Base-by-base conservation (phyloP, 1,140 invertebrate genomes). In the Pollicipes pollicipes region DNA sequence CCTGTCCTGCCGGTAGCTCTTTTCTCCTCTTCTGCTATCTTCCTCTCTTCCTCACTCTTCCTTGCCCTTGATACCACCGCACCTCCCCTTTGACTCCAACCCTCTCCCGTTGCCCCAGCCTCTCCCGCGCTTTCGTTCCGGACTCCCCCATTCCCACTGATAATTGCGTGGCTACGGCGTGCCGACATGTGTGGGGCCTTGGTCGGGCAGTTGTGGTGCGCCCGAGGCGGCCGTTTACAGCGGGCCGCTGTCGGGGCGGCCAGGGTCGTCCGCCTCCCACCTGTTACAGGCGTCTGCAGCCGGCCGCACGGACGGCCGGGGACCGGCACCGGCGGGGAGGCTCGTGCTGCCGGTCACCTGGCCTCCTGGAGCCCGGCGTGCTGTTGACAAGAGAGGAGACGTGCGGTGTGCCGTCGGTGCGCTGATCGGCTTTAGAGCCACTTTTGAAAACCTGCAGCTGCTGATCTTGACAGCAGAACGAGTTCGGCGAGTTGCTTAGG, bases 61-160 rank as follows among this genome's bases (percentile, higher is more conserved):
- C 24, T 24, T 68, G 0, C 24, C 67, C 24, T 24, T 68, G 13
- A 16, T 24, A 16, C 67, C 31, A 17, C 31, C 67, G 13, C 67
- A 16, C 67, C 24, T 24, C 24, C 16, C 24, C 16, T 68, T 24
- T 68, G 0, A 16, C 77, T 68, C 67, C 0, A 0, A 1, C 16
- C 3, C 32, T 32, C 32, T 32, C 32, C 24, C 32, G n/a, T 32
- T 26, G 16, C 26, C 67, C 26, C 67, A 21, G 16, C 32, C 67
- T 68, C 67, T 68, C 67, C 26, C 67, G 16, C 67, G 16, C 67
- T 68, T 24, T 68, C 67, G 16, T 24, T 68, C 67, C 26, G 6
- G 75, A 92, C 45, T 21, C 45, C 2, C 45, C 21, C 45, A 58
- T 58, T 24, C 45, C 45, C 21, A 24, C 13, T 24, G 45, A 21